A percentile compares a stretch with the other conserved stretches of the same genome.
These are phyloP conservation scores for Sinelater perroti DNA, from an alignment of 2,888 invertebrate species.

Conservation along the genomic window DNA sequence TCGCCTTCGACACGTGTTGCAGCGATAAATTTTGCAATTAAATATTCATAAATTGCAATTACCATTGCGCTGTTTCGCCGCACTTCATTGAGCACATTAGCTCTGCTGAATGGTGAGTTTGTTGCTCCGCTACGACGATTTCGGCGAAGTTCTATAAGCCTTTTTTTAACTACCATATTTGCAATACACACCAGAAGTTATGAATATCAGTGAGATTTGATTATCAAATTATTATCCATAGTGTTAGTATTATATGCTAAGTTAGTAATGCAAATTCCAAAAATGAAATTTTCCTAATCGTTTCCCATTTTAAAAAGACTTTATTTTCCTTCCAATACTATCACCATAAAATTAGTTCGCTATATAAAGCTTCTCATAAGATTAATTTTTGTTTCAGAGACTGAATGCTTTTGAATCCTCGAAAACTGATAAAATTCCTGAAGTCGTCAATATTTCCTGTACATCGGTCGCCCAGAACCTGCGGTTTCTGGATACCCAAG, in stretches of 20 bases:
- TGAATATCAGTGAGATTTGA: too few species aligned
- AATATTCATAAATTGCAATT: constrained; percentile 21
- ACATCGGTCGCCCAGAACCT: constrained; percentile 49
- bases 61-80: constrained; percentile 1
- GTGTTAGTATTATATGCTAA: too few species aligned
- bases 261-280: too few species aligned
- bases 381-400: constrained; percentile 51
- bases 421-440: constrained; percentile 35
- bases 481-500: constrained; percentile 57
- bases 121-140: too few species aligned
- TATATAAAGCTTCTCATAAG: not conserved
- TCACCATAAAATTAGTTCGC: not conserved
- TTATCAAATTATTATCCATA: too few species aligned
- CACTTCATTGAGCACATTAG: not conserved
- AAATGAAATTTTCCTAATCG: too few species aligned
- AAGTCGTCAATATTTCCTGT: constrained; percentile 49
- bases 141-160: too few species aligned
- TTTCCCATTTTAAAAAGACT: too few species aligned
- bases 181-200: too few species aligned
- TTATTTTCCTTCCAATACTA: too few species aligned
- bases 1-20: constrained; percentile 15
- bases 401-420: constrained; percentile 51
- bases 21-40: constrained; percentile 26
- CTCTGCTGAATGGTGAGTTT: not conserved
- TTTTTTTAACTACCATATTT: too few species aligned